A percentile compares a stretch with the other conserved stretches of the same genome.
phyloP scores from a whole-genome alignment of 2,888 invertebrate species.

The Lepidochrysops patricia region DNA sequence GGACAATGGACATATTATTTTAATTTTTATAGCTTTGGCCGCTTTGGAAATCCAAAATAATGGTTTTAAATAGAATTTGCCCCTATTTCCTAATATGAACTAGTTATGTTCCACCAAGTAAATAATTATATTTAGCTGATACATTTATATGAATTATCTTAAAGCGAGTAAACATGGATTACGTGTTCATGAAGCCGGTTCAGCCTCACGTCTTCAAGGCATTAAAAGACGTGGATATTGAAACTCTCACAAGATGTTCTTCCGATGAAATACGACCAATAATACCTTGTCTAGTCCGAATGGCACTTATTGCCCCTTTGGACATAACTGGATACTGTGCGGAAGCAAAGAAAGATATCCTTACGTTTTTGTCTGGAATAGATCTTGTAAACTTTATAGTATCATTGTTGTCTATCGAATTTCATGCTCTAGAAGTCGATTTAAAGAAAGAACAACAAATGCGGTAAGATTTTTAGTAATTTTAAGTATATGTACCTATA shows the following conservation, averaged over 20 bases:
- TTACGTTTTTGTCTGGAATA: constrained; percentile 92
- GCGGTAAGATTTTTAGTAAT: constrained; percentile 63
- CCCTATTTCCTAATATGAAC: background rate
- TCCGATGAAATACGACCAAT: constrained; percentile 90
- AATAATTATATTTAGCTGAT: background rate
- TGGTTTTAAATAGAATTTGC: background rate
- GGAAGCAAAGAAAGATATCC: constrained; percentile 87
- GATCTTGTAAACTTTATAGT: constrained; percentile 96
- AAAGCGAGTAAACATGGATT: constrained; percentile 34
- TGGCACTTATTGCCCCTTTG: constrained; percentile 90
- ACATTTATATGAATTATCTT: background rate
- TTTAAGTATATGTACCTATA: background rate
- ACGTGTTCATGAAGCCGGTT: constrained; percentile 70
- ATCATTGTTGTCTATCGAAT: constrained; percentile 93
- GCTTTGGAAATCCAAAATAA: too few species aligned
- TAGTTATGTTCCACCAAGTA: background rate
- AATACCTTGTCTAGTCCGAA: constrained; percentile 92
- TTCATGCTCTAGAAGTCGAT: constrained; percentile 92
- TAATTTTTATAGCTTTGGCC: too few species aligned
- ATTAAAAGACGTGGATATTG: constrained; percentile 88
- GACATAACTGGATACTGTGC: constrained; percentile 90
- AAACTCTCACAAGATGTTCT: constrained; percentile 80
- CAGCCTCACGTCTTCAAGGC: constrained; percentile 83
- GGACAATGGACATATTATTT: too few species aligned
- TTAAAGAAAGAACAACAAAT: constrained; percentile 93